Base-by-base conservation (phyloP, 2,113 vertebrate genomes). In the Tiliqua scincoides region DNA sequence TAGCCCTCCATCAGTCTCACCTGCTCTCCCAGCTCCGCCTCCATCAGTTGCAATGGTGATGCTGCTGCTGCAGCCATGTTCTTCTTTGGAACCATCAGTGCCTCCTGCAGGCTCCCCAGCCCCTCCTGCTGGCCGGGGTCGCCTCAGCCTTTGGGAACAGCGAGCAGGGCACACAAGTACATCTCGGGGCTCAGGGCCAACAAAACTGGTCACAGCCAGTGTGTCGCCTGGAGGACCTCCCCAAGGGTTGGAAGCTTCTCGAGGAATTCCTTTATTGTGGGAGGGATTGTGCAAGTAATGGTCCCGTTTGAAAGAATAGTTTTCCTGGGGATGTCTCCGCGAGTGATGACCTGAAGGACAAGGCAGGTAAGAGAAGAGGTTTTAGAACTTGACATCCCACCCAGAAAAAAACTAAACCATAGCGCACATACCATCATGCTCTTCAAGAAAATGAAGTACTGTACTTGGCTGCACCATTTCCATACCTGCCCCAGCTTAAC, bases 161-260 rank as follows among this genome's bases (percentile, higher is more conserved):
- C 68, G 85, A 74, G 85, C 85, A 37, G 85, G 85, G 62, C 85
- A 86, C 68, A 86, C 85, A 63, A 86, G 85, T 72, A 86, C 85
- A 72, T 86, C 70, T n/a, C 77, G 85, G 61, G 85, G 85, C 43
- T 86, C 85, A 21, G 85, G 85, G 12, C 85, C 85, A 68, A 86
- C 85, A 30, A 86, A 86, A 63, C 85, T 86, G 85, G 85, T 86
- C 40, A 86, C 85, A 21, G 85, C 78, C 57, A 86, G 61, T 14
- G 85, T 86, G 85, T 86, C 85, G 11, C 77, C 77, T 52, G 57
- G 20, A 23, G 85, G 70, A 37, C 57, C 68, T 54, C 85, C 85
- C 85, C 85, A 86, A 35, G 77, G n/a, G 35, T 86, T 86, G 54
- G 68, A 25, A 30, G 43, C 23, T 23, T 80, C 85, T 40, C 12